Evolutionary conservation across 1,140 invertebrate genomes (phyloP), one percentile per base, ranked within the genome.

Genomic region (Daktulosphaira vitifoliae): DNA sequence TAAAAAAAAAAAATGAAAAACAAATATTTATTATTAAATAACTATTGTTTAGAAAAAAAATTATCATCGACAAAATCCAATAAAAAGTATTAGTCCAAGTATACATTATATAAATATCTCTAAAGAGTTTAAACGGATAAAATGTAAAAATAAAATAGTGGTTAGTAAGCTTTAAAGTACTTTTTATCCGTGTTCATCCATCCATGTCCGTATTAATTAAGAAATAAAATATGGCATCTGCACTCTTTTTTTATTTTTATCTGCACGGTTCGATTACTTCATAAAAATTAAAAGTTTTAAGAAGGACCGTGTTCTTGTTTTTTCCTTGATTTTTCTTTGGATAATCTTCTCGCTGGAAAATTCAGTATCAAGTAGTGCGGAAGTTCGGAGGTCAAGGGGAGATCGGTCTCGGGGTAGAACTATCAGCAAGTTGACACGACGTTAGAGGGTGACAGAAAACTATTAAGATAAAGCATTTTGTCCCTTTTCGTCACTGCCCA

Each of bases 381-480:
- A 33, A 33, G 29, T 11, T 5, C 11, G 29, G 29, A 33, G 5
- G 29, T 33, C 29, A 33, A 33, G 29, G 29, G 52, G 13, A 39
- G 7, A 20, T 13, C 16, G 33, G 18, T 39, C 6, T 9, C 20
- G 9, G 25, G 29, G 26, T 5, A 9, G 18, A 6, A 38, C 33
- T 23, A 39, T 54, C 52, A 54, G 33, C 22, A 23, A 54, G 52
- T 54, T 54, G 52, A 54, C 53, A 46, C 54, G 18, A n/a, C 16
- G 54, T 20, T 44, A 37, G 54, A 62, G 54, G 39, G 54, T 26
- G 54, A 46, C 54, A 29, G 54, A 46, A 62, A 62, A 62, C 39
- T 46, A 29, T 62, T 62, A 62, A 62, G 25, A 62, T 62, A 46
- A 62, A 46, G 54, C 54, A 46, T 25, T 46, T 46, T 44, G 29